phyloP scores from a whole-genome alignment of 2,888 invertebrate species.

The Lamellibrachia satsuma region DNA sequence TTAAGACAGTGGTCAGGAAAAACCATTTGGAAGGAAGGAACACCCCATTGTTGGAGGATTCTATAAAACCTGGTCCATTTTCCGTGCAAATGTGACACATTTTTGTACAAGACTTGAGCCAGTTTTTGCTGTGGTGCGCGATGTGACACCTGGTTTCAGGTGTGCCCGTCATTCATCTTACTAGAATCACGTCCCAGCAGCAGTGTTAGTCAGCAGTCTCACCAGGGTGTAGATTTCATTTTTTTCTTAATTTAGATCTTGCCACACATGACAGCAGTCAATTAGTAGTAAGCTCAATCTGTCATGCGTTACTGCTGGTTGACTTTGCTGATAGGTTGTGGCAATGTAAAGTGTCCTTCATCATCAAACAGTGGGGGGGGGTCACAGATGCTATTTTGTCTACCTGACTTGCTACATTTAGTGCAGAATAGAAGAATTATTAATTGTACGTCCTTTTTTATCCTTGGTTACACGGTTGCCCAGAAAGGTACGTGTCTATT shows the following conservation, averaged over 20 bases:
- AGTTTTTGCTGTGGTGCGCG: neutral
- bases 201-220: neutral
- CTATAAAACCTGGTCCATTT: neutral
- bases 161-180: neutral
- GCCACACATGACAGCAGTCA: neutral
- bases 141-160: conserved; percentile 4
- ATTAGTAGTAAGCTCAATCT: neutral
- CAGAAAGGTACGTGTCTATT: too few species aligned
- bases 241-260: neutral
- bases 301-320: neutral
- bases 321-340: neutral
- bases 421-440: conserved; percentile 3
- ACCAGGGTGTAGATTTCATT: neutral
- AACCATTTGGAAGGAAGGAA: neutral
- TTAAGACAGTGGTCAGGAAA: neutral
- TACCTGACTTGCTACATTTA: neutral
- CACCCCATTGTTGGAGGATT: neutral
- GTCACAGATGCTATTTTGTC: neutral
- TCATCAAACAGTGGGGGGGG: neutral
- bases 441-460: neutral
- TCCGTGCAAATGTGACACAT: neutral
- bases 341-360: neutral
- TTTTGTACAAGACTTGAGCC: neutral
- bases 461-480: too few species aligned
- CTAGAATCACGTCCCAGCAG: neutral